These are phyloP conservation scores for Fundulus diaphanus DNA, from an alignment of 2,797 vertebrate species.

Conservation along the genomic window DNA sequence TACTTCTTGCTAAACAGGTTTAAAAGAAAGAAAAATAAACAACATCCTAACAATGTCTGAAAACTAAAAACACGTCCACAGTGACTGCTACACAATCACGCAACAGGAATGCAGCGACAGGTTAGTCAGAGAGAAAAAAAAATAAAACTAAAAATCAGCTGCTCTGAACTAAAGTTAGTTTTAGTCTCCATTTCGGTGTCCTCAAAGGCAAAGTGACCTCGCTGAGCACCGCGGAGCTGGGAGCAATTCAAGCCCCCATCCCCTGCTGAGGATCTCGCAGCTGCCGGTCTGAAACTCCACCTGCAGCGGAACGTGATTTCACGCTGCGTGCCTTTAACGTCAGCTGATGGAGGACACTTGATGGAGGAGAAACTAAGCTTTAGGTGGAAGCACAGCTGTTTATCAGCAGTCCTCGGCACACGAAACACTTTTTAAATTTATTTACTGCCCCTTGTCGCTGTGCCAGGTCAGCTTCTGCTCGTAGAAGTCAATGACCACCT, in stretches of 20 bases:
- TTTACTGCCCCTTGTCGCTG: constrained; percentile 89
- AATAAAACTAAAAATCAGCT: constrained; percentile 17
- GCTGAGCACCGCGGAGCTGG: constrained; percentile 47
- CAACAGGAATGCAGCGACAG: constrained; percentile 62
- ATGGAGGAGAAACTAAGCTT: constrained; percentile 69
- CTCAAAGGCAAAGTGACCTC: constrained; percentile 57
- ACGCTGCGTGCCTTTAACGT: constrained; percentile 51
- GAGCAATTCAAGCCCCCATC: constrained; percentile 31
- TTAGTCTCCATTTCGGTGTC: constrained; percentile 43
- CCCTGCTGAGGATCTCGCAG: constrained; percentile 43
- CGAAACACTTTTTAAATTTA: constrained; percentile 28
- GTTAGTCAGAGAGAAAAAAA: constrained; percentile 48
- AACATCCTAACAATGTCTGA: constrained; percentile 20
- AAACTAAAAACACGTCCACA: constrained; percentile 69
- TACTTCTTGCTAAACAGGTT: constrained; percentile 33
- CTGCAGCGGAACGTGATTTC: constrained; percentile 50
- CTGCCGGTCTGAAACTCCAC: constrained; percentile 46
- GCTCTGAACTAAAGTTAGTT: constrained; percentile 55
- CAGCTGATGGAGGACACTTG: constrained; percentile 62
- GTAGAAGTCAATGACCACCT: constrained; percentile 97
- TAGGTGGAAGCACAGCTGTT: constrained; percentile 56
- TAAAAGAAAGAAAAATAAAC: constrained; percentile 22
- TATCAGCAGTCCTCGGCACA: constrained; percentile 33
- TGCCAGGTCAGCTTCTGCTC: constrained; percentile 97
- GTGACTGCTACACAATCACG: constrained; percentile 66